A percentile compares a stretch with the other conserved stretches of the same genome.
Evolutionary conservation across 2,113 vertebrate genomes (phyloP).

Genomic region (Oxyruncus cristatus): DNA sequence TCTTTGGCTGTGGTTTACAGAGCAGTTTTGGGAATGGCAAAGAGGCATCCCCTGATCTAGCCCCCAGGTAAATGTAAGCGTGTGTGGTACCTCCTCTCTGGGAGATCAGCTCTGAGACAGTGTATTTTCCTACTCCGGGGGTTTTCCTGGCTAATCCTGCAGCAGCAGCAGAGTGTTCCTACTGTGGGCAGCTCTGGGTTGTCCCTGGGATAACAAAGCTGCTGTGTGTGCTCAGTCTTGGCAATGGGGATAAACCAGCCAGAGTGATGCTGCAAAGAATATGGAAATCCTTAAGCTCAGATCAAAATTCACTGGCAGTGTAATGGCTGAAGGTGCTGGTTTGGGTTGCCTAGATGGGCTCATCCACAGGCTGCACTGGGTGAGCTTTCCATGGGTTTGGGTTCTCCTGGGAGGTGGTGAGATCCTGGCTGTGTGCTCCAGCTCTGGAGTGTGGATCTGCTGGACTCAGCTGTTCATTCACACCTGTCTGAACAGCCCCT

Average conservation of each 20-base stretch:
- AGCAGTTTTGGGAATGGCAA: neutral
- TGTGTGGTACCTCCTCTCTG: neutral
- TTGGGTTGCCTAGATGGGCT: neutral
- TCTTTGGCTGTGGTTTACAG: neutral
- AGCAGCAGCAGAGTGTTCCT: neutral
- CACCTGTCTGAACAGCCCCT: neutral
- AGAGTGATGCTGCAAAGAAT: neutral
- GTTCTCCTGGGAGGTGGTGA: neutral
- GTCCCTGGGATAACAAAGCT: neutral
- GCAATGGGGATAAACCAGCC: neutral
- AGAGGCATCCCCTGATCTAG: neutral
- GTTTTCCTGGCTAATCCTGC: neutral
- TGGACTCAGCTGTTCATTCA: neutral
- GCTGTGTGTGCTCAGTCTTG: neutral
- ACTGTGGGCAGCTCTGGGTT: neutral
- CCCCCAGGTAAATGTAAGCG: neutral
- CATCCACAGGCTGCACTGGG: neutral
- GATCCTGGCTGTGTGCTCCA: neutral
- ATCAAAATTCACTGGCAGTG: neutral
- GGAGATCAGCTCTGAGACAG: neutral
- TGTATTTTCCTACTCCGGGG: neutral
- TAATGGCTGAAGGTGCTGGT: neutral
- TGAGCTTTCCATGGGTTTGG: neutral
- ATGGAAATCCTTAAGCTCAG: neutral
- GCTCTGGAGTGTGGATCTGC: neutral